Evolutionary conservation across 2,888 invertebrate genomes (phyloP), one percentile per base, ranked within the genome.

Genomic region (Choristoneura rosaceana): DNA sequence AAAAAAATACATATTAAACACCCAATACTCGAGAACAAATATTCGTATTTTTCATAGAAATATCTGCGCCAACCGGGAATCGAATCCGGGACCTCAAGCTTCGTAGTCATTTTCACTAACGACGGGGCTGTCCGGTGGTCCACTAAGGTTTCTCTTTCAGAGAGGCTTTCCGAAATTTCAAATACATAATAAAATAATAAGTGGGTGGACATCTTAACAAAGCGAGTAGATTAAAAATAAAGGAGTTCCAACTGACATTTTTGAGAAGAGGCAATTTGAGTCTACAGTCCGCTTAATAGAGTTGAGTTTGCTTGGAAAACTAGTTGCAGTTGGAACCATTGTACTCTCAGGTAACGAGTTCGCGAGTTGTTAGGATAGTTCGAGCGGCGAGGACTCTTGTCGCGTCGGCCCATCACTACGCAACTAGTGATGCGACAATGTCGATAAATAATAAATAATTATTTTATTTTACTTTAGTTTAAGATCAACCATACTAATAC

Each of bases 341-440:
- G 55, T 12, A 25, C 25, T 55, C 25, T 25, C 25, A 25, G 59
- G 50, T 43, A 33, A 58, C 58, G 34, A 58, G 63, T 62, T 71
- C 62, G 33, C 55, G 47, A 71, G 63, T 68, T 64, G 71, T 71
- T 63, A 68, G 33, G 62, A 71, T 73, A 68, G 63, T 73, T 73
- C 63, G 55, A 52, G 50, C 64, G 47, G 55, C 47, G 58, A 58
- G 50, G 59, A 68, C 60, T 61, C 67, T 68, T 45, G 67, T 66
- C 71, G 33, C 47, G 61, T 67, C 68, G 63, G 63, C 67, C 45
- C 62, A 63, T 47, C 67, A 63, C 62, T 68, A 68, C 63, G 50
- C 38, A 3, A n/a, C 25, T 68, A 63, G 67, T 38, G 68, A 12
- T 43, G 68, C 10, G 50, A 15, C 33, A 50, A 14, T 47, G n/a